A percentile compares a stretch with the other conserved stretches of the same genome.
Conservation (phyloP, 2,888 invertebrate genomes). For the Pelosia muscerda region DNA sequence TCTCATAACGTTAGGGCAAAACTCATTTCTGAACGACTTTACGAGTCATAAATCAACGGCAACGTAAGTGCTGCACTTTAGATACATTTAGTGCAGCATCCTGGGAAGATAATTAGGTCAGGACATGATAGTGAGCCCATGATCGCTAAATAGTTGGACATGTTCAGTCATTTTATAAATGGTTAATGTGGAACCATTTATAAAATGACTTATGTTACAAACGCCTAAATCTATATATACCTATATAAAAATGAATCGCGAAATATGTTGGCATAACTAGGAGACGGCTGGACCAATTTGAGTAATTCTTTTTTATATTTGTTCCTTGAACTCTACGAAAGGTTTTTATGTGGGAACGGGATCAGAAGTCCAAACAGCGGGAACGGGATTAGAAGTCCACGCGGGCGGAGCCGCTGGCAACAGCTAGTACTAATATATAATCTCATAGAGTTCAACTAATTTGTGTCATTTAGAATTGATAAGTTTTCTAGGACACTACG, state of each 20-base stretch:
- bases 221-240: no score
- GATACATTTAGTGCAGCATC: constrained; percentile 49
- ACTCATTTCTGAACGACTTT: constrained; percentile 66
- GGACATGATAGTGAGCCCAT: constrained; percentile 27
- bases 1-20: constrained; percentile 63
- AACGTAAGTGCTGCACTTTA: constrained; percentile 48
- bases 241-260: no score
- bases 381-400: no score
- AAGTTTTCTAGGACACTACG: neutral
- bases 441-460: neutral
- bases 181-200: neutral
- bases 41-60: constrained; percentile 70
- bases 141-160: neutral
- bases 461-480: neutral
- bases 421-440: no score
- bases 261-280: no score
- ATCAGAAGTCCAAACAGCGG: no score
- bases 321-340: no score
- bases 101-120: constrained; percentile 48
- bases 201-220: neutral
- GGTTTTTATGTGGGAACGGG: no score
- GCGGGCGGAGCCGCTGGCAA: no score
- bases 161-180: no score
- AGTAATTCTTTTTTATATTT: no score
- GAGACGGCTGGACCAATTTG: no score